Conservation (phyloP, 2,113 vertebrate genomes). For the Vombatus ursinus region DNA sequence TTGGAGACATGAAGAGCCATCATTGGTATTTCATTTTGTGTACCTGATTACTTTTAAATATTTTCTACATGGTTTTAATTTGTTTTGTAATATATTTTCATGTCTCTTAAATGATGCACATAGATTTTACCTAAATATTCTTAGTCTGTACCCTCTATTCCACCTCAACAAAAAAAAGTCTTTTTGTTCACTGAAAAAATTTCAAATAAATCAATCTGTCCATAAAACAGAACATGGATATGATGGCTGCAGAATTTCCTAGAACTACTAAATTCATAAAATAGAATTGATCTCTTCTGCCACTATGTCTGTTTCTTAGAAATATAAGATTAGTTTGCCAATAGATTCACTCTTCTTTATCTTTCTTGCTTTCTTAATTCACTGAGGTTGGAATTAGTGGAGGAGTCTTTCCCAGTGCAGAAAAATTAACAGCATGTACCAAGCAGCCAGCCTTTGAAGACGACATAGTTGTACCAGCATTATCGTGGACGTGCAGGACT, state of each 20-base stretch:
- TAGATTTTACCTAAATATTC: neutral
- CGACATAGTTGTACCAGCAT: neutral
- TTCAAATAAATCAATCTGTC: neutral
- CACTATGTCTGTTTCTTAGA: neutral
- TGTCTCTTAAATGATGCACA: neutral
- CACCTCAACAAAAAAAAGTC: neutral
- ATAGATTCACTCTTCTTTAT: neutral
- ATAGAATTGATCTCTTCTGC: neutral
- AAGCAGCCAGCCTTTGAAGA: neutral
- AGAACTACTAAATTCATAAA: neutral
- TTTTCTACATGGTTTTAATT: neutral
- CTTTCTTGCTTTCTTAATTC: neutral
- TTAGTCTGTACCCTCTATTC: neutral
- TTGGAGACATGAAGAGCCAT: neutral
- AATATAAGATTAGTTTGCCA: neutral
- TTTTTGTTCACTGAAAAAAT: neutral
- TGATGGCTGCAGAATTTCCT: neutral
- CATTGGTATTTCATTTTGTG: neutral
- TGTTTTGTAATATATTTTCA: neutral
- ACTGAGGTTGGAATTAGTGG: neutral
- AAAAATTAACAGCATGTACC: neutral
- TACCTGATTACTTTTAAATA: neutral
- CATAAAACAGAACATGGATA: neutral
- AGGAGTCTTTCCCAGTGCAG: neutral
- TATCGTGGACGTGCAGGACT: neutral